These are phyloP conservation scores for Sebastes steindachneri DNA, from an alignment of 2,797 vertebrate genomes.

Conservation along the genomic window DNA sequence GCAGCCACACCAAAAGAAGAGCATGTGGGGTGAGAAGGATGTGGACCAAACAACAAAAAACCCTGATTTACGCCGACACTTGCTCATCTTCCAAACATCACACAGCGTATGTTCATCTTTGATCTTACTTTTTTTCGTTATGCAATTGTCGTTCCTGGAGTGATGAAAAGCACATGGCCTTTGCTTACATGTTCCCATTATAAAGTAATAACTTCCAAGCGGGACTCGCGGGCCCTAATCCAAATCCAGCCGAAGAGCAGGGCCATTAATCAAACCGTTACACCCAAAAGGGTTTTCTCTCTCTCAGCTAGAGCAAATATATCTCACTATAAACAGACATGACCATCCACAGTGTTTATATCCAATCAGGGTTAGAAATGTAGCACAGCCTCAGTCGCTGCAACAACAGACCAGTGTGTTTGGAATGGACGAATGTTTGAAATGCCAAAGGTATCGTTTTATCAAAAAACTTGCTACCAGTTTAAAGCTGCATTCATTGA, in stretches of 20 bases:
- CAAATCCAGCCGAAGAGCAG: conserved; percentile 57
- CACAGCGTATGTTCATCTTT: background rate
- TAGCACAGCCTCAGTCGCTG: background rate
- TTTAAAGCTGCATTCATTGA: background rate
- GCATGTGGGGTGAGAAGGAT: background rate
- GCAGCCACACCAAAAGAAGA: conserved; percentile 17
- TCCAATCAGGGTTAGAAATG: conserved; percentile 29
- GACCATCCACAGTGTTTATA: conserved; percentile 37
- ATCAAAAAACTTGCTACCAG: background rate
- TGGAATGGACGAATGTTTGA: background rate
- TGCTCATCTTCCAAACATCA: conserved; percentile 6
- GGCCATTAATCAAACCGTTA: conserved; percentile 66
- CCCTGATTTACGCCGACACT: background rate
- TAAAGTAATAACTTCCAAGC: conserved; percentile 73
- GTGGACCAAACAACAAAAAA: conserved; percentile 22
- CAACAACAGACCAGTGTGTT: background rate
- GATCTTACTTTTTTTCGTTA: conserved; percentile 19
- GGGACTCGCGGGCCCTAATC: conserved; percentile 31
- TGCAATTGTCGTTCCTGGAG: conserved; percentile 18
- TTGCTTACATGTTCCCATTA: conserved; percentile 77
- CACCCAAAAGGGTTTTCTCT: conserved; percentile 39
- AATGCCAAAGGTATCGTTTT: background rate
- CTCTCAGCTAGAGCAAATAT: conserved; percentile 38
- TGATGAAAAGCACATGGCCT: conserved; percentile 73
- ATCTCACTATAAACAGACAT: conserved; percentile 52